Conservation (phyloP, 2,888 invertebrate genomes). For the Eumerus sabulonum region DNA sequence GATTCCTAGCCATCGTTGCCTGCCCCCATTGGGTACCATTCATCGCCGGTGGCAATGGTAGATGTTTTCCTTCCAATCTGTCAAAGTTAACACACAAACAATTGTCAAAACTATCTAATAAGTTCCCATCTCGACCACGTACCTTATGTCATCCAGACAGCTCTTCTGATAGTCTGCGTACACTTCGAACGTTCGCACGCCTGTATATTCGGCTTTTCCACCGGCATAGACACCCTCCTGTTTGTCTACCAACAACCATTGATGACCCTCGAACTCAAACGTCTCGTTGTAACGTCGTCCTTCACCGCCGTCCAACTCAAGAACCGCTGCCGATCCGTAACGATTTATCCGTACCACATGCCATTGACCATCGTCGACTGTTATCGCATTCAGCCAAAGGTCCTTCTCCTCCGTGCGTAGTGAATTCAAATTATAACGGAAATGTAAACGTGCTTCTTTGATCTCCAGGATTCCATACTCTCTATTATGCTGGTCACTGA, state of each 20-base stretch:
- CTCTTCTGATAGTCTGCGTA: constrained; percentile 97
- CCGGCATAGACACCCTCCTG: constrained; percentile 97
- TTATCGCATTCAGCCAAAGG: constrained; percentile 92
- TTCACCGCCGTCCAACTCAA: constrained; percentile 97
- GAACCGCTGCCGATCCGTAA: constrained; percentile 94
- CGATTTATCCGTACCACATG: constrained; percentile 95
- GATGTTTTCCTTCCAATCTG: constrained; percentile 94
- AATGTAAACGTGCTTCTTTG: constrained; percentile 92
- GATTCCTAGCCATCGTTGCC: constrained; percentile 94
- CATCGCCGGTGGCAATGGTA: constrained; percentile 96
- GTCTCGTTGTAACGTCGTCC: constrained; percentile 96
- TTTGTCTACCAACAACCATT: constrained; percentile 94
- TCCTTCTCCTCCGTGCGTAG: constrained; percentile 93
- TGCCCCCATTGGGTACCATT: constrained; percentile 98
- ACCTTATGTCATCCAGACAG: constrained; percentile 83
- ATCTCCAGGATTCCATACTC: constrained; percentile 96
- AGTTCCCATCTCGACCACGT: constrained; percentile 53
- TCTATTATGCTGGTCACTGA: constrained; percentile 95
- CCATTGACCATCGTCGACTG: constrained; percentile 98
- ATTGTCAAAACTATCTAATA: neutral
- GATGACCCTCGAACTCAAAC: constrained; percentile 93
- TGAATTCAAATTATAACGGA: constrained; percentile 95
- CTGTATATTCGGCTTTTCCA: constrained; percentile 96
- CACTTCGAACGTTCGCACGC: constrained; percentile 95
- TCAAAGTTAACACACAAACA: constrained; percentile 6